A percentile compares a stretch with the other conserved stretches of the same genome.
Evolutionary conservation across 2,888 invertebrate species (phyloP).

Genomic region (Theretra japonica): DNA sequence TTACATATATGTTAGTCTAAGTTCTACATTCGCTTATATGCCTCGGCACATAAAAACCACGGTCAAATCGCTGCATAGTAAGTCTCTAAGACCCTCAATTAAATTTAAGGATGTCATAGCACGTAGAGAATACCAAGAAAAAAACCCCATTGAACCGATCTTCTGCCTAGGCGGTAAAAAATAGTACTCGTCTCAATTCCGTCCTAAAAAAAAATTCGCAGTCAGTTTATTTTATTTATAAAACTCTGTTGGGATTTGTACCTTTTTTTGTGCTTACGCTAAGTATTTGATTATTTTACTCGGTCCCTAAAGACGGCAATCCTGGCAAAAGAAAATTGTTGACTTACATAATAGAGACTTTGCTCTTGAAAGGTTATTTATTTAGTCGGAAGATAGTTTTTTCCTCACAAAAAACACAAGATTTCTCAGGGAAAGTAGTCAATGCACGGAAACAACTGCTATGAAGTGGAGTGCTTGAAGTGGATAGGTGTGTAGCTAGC

Average conservation of each 20-base stretch:
- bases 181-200: not conserved
- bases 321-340: conserved; percentile 17
- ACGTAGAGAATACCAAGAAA: too few relatives aligned
- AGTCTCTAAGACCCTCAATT: too few relatives aligned
- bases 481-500: too few relatives aligned
- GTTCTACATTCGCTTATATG: too few relatives aligned
- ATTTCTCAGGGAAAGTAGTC: not conserved
- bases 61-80: too few relatives aligned
- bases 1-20: too few relatives aligned
- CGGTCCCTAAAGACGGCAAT: not conserved
- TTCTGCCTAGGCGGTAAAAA: too few relatives aligned
- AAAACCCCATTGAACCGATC: too few relatives aligned
- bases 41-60: too few relatives aligned
- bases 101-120: too few relatives aligned
- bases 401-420: not conserved
- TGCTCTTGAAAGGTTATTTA: not conserved
- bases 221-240: not conserved
- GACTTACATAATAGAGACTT: not conserved
- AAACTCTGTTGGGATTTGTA: not conserved
- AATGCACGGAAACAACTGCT: too few relatives aligned
- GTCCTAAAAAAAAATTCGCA: not conserved
- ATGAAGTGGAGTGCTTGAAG: too few relatives aligned
- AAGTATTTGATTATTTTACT: conserved; percentile 22
- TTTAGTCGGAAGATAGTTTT: not conserved
- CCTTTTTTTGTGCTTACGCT: conserved; percentile 19